Evolutionary conservation across 1,140 invertebrate genomes (phyloP), one percentile per base, ranked within the genome.

Genomic region (Andrena cerasifolii): DNA sequence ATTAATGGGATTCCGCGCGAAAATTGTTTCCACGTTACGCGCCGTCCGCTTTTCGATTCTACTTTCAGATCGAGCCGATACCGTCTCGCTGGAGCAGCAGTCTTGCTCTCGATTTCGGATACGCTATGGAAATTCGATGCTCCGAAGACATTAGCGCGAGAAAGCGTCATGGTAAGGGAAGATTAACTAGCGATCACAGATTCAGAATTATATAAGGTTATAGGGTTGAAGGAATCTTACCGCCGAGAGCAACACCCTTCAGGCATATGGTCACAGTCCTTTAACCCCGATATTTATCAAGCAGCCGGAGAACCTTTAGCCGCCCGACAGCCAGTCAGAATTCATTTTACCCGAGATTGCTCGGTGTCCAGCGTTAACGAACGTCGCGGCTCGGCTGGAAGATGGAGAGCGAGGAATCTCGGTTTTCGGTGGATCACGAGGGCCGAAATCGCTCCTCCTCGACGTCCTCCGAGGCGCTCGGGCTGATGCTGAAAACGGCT

Each of bases 1-100:
- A 76, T 76, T 76, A 76, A 76, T 76, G 73, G 63, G 53, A 76
- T 76, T 76, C 63, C 73, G 3, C 53, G 73, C 73, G 53, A 76
- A 76, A 76, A 76, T 58, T 47, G 40, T 76, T 68, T 68, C 28
- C 73, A 33, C 24, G 40, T 56, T 47, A n/a, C n/a, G 40, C 14
- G 28, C 59, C 12, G n/a, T n/a, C 33, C 47, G 63, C 26, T 68
- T 68, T 58, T 58, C 31, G 54, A 67, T 58, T n/a, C 63, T 26
- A 36, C 36, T 28, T 36, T 36, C 53, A n/a, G 53, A 56, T 36
- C 18, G 21, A 7, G 18, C 33, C 16, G 73, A 68, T 76, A 24
- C 40, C 43, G 53, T 73, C 47, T 53, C 12, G 18, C 14, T 2
- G 5, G 26, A 1, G 21, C 12, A 10, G 28, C 8, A 36, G 28